Evolutionary conservation across 2,113 vertebrate genomes (phyloP), one percentile per base, ranked within the genome.

Genomic region (Garra rufa): DNA sequence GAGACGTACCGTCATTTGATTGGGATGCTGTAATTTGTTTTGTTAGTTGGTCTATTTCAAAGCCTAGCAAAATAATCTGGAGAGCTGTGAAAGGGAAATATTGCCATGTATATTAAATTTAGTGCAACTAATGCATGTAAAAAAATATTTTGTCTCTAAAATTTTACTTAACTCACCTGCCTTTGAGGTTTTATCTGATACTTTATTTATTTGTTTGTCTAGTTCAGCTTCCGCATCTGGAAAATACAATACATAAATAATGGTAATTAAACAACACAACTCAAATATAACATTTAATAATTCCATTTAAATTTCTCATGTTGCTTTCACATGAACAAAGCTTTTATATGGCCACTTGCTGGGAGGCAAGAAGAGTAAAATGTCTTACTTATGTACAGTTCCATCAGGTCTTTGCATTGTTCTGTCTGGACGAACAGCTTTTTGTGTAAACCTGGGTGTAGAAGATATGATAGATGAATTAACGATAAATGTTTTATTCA

Each of bases 31-130:
- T 59, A 9, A 78, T 59, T 57, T 78, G 11, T 24, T 78, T 78
- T 13, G 7, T 43, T 26, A 59, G 15, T 17, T 43, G 34, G 34
- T 78, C 34, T 59, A 78, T 78, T 59, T 78, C 76, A 8, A 43
- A 24, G 76, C 76, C 38, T n/a, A 59, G 76, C 52, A 59, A 59
- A 59, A 61, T 78, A 59, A 78, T 43, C 76, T 43, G 52, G 76
- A 78, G 3, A 43, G 14, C 76, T 78, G 76, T 78, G 52, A 11
- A 61, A 78, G 55, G 21, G 0, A 34, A 76, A 76, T 50, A 14
- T 50, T 75, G n/a, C 26, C 28, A 52, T 75, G 24, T 11, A 30
- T 52, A 34, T 57, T 76, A 9, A 52, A 19, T 13, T n/a, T 21
- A 52, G 34, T 34, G 28, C 6, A 77, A 76, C 9, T 52, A 55